phyloP scores from a whole-genome alignment of 2,113 vertebrate species.

The Natator depressus region DNA sequence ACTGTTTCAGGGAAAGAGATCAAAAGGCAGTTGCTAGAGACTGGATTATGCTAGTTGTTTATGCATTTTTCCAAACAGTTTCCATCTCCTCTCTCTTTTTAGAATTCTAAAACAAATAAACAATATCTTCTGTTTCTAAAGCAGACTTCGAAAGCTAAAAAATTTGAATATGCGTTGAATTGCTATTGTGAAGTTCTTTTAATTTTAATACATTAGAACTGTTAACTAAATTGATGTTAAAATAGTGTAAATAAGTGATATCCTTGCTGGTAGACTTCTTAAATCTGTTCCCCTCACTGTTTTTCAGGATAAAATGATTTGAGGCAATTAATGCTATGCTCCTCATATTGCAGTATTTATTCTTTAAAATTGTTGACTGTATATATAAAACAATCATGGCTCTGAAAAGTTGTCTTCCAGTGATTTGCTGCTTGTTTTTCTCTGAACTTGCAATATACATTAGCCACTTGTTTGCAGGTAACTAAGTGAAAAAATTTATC shows the following conservation, averaged over 20 bases:
- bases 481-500: slow-evolving; percentile 45
- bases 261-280: neutral
- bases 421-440: slow-evolving; percentile 36
- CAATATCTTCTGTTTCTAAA: neutral
- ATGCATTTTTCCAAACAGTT: neutral
- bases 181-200: neutral
- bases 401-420: neutral
- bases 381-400: neutral
- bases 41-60: neutral
- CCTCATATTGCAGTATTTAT: neutral
- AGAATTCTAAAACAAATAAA: neutral
- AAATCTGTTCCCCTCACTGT: neutral
- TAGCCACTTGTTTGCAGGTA: slow-evolving; percentile 68
- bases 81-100: neutral
- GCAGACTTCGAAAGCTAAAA: neutral
- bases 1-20: neutral
- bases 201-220: neutral
- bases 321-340: slow-evolving; percentile 22
- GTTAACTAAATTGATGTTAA: slow-evolving; percentile 16
- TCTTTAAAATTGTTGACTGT: neutral
- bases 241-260: slow-evolving; percentile 26
- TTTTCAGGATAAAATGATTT: neutral
- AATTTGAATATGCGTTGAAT: neutral
- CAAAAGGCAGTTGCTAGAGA: neutral
- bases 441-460: neutral